A percentile compares a stretch with the other conserved stretches of the same genome.
phyloP scores from a whole-genome alignment of 2,113 vertebrate genomes.

The Leucopsar rothschildi region DNA sequence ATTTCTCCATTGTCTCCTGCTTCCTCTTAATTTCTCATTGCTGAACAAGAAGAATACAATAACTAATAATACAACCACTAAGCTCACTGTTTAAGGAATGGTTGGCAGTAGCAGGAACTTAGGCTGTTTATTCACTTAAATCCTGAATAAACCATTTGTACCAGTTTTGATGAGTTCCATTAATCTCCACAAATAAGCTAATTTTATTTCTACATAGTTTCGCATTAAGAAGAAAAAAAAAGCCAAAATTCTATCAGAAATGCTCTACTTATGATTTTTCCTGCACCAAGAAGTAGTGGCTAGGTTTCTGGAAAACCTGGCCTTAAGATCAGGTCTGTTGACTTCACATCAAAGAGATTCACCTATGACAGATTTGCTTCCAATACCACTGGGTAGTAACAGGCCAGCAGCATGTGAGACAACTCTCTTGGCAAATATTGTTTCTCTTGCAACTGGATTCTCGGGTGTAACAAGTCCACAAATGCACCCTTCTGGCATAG shows the following conservation, averaged over 20 bases:
- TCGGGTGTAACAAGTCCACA: neutral
- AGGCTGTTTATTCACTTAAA: neutral
- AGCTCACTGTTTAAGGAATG: neutral
- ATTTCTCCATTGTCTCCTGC: neutral
- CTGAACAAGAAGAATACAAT: neutral
- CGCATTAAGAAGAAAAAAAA: neutral
- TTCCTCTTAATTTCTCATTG: neutral
- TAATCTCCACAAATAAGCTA: neutral
- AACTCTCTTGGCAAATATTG: neutral
- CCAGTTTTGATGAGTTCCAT: neutral
- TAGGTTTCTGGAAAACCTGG: neutral
- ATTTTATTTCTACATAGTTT: neutral
- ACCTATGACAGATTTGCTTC: neutral
- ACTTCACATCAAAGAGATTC: neutral
- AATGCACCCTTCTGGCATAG: neutral
- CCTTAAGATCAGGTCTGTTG: neutral
- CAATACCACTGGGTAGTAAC: neutral
- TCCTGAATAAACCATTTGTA: neutral
- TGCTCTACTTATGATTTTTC: neutral
- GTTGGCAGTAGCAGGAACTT: neutral
- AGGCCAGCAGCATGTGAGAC: neutral
- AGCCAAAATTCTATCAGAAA: neutral
- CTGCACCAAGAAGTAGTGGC: neutral
- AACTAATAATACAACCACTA: neutral
- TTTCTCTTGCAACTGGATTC: neutral